A percentile compares a stretch with the other conserved stretches of the same genome.
These are phyloP conservation scores for Euglossa dilemma DNA, from an alignment of 1,140 invertebrate species.

Conservation along the genomic window DNA sequence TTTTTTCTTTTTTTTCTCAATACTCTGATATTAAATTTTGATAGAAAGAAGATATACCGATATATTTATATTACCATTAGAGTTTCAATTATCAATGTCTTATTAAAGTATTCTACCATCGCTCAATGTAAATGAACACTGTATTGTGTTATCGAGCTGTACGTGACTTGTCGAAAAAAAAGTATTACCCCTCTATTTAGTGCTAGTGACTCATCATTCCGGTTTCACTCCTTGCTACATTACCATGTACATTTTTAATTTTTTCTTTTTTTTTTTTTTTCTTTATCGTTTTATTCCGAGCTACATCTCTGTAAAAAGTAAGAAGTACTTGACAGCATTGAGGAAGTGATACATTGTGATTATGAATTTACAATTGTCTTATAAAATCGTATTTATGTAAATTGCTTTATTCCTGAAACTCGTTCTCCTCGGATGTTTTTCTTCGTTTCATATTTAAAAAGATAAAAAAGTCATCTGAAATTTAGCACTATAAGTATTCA, in stretches of 20 bases:
- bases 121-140: conserved; percentile 32
- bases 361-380: conserved; percentile 19
- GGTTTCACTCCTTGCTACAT: conserved; percentile 8
- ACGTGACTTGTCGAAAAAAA: conserved; percentile 40
- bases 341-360: not conserved
- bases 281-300: not conserved
- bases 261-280: too few relatives aligned
- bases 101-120: too few relatives aligned
- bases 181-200: not conserved
- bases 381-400: not conserved
- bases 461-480: not conserved
- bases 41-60: not conserved
- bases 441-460: not conserved
- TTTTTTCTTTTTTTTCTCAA: not conserved
- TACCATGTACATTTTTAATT: not conserved
- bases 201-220: conserved; percentile 48
- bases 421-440: not conserved
- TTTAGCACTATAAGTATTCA: conserved; percentile 2
- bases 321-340: not conserved
- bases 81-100: not conserved
- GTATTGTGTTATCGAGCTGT: not conserved
- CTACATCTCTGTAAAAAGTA: not conserved
- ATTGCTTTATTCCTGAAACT: conserved; percentile 6
- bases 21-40: not conserved
- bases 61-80: not conserved